These are phyloP conservation scores for Microchrysa polita DNA, from an alignment of 2,888 invertebrate species.

Conservation along the genomic window DNA sequence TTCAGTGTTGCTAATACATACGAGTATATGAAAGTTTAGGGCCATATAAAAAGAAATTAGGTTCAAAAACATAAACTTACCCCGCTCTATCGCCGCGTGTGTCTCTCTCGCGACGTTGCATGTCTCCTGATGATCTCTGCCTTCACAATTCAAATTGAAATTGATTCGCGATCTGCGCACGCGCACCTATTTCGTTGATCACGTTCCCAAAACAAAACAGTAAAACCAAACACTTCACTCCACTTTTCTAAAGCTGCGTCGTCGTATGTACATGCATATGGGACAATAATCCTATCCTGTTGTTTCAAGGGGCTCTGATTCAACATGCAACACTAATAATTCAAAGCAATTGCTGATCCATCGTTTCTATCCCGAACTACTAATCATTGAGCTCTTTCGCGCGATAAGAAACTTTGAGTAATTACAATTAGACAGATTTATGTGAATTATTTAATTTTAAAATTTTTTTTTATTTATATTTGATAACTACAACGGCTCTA, in stretches of 20 bases:
- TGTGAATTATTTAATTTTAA: conserved; percentile 3
- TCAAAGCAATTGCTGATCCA: too few species aligned
- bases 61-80: conserved; percentile 43
- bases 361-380: conserved; percentile 34
- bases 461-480: conserved; percentile 8
- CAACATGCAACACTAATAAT: too few species aligned
- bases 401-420: conserved; percentile 3
- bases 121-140: neutral
- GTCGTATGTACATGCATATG: neutral
- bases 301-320: too few species aligned
- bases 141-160: neutral
- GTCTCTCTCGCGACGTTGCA: conserved; percentile 49
- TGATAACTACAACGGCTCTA: neutral
- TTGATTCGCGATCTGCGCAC: too few species aligned
- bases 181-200: too few species aligned
- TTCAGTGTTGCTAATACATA: too few species aligned
- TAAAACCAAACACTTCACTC: neutral
- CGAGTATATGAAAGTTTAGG: too few species aligned
- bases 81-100: conserved; percentile 45
- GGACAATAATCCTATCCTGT: too few species aligned
- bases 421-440: too few species aligned
- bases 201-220: neutral
- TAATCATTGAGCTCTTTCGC: conserved; percentile 17
- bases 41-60: too few species aligned
- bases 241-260: conserved; percentile 1